Percentiles rank a stretch among this genome's conserved stretches.
Conservation (phyloP, 2,113 vertebrate species). For the Trachemys scripta region DNA sequence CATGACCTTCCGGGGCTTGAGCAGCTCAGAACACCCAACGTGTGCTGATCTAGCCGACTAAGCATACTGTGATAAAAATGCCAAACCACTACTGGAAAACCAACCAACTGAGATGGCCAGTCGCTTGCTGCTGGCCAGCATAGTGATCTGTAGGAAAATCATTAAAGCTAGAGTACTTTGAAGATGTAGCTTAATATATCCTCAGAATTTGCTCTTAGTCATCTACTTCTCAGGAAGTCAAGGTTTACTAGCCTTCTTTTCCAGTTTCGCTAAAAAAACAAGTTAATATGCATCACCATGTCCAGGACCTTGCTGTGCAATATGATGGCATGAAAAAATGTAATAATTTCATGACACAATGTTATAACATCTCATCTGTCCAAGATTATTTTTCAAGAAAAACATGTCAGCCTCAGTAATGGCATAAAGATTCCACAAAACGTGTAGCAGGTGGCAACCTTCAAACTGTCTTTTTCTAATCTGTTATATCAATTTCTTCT, state of each 20-base stretch:
- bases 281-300: neutral
- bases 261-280: neutral
- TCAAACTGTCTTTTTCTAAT: neutral
- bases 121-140: neutral
- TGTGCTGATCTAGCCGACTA: neutral
- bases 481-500: neutral
- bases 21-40: neutral
- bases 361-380: neutral
- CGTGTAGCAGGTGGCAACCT: neutral
- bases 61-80: neutral
- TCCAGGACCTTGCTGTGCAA: neutral
- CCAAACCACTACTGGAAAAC: neutral
- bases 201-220: neutral
- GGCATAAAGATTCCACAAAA: neutral
- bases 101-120: neutral
- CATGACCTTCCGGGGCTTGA: neutral
- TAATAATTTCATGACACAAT: neutral
- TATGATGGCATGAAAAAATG: neutral
- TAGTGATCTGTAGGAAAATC: neutral
- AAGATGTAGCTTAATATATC: neutral
- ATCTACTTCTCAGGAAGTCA: neutral
- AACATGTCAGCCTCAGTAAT: accelerated
- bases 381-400: neutral
- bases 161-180: neutral
- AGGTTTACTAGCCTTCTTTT: neutral